Base-by-base conservation (phyloP, 2,113 vertebrate species). In the Callospermophilus lateralis region DNA sequence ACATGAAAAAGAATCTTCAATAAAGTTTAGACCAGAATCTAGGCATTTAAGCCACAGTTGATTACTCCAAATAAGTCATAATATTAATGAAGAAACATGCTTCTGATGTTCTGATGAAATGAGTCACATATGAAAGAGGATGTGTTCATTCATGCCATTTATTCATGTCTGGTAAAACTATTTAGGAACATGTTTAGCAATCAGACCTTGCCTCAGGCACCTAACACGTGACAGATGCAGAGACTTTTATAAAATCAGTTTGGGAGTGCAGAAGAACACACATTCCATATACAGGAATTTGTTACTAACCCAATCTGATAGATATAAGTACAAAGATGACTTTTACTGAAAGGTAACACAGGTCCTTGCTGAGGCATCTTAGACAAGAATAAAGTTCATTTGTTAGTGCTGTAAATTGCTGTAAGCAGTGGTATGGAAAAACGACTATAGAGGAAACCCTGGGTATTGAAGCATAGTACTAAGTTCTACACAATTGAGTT, bases 281-380 rank as follows among this genome's bases (percentile, higher is more conserved):
- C 8, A 28, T 24, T 74, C 16, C n/a, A 26, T 26, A 48, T 20
- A 55, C 1, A 89, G 76, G 42, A 30, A 84, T 81, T 30, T 90
- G 26, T 76, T 51, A 81, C 34, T 53, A 87, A 74, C 4, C 20
- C 39, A 37, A 4, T 61, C 55, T 74, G 51, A 74, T 28, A 79
- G 19, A 86, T 9, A 34, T 3, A 65, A 67, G 16, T 81, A 78
- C 15, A 74, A 65, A 74, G 3, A 37, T 51, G 65, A 48, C 12
- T 74, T 95, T 78, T 88, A 76, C n/a, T n/a, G 28, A 74, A 24
- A 78, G 42, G 51, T 74, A 94, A 91, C 8, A 45, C 48, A 79
- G n/a, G 39, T 92, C 11, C 1, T 68, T 78, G 7, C 48, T 80
- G 24, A 67, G 67, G 16, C 24, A 55, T 72, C 37, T 94, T 37